phyloP scores from a whole-genome alignment of 2,113 vertebrate genomes.

The Chiloscyllium plagiosum region DNA sequence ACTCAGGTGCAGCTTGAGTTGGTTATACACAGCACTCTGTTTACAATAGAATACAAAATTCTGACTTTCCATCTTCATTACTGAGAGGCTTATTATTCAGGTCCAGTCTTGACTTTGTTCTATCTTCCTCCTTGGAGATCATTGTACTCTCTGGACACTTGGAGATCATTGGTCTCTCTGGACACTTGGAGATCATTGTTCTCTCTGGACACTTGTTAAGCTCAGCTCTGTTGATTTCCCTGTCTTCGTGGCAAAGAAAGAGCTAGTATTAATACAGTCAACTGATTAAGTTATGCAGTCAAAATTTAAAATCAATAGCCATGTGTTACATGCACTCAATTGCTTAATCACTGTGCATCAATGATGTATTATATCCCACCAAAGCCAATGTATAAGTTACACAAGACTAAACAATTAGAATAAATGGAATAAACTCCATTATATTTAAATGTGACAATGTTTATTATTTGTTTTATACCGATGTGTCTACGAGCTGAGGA shows the following conservation, averaged over 20 bases:
- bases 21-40: neutral
- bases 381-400: neutral
- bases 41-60: slow-evolving; percentile 12
- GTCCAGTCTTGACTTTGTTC: neutral
- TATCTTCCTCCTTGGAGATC: neutral
- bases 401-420: neutral
- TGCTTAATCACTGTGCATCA: neutral
- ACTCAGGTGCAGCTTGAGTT: neutral
- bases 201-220: neutral
- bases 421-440: neutral
- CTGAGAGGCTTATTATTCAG: slow-evolving; percentile 4
- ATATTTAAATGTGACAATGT: neutral
- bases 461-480: neutral
- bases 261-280: neutral
- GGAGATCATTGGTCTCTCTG: neutral
- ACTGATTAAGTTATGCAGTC: neutral
- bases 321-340: neutral
- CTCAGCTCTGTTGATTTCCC: neutral
- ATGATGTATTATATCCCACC: neutral
- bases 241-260: neutral
- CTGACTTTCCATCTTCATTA: neutral
- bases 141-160: neutral
- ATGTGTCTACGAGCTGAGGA: neutral
- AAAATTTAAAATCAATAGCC: neutral
- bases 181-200: neutral